phyloP scores from a whole-genome alignment of 2,113 vertebrate genomes.

The Marcusenius ussheri region DNA sequence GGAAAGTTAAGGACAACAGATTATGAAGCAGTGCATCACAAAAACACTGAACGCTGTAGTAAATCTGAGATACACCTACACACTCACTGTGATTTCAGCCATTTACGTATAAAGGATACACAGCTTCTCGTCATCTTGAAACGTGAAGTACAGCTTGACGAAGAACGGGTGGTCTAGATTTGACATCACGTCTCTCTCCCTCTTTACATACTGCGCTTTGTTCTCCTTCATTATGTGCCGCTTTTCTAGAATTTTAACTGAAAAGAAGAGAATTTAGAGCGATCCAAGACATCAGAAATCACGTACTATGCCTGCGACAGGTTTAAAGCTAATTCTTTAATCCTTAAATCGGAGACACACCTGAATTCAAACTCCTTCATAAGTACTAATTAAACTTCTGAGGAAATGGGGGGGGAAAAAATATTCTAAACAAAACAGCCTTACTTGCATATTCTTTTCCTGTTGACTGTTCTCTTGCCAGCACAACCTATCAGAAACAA shows the following conservation, averaged over 20 bases:
- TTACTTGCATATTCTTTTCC: slow-evolving; percentile 97
- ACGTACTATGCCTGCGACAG: not conserved
- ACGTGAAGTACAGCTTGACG: slow-evolving; percentile 97
- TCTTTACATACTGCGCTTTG: slow-evolving; percentile 92
- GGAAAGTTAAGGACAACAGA: slow-evolving; percentile 48
- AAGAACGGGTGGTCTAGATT: slow-evolving; percentile 96
- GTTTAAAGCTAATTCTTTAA: not conserved
- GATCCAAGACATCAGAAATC: not conserved
- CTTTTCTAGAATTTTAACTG: slow-evolving; percentile 98
- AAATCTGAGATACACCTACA: not conserved
- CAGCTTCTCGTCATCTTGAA: slow-evolving; percentile 98
- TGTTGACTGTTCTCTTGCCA: slow-evolving; percentile 85
- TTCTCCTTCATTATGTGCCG: slow-evolving; percentile 98
- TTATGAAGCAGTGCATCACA: not conserved
- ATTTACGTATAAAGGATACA: slow-evolving; percentile 80
- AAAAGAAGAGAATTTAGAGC: slow-evolving; percentile 11
- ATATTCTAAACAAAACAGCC: slow-evolving; percentile 30
- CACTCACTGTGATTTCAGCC: not conserved
- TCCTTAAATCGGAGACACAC: not conserved
- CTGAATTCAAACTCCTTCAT: not conserved
- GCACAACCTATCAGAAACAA: slow-evolving; percentile 72
- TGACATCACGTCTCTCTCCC: slow-evolving; percentile 96
- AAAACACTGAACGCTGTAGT: not conserved
- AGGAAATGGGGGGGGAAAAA: not conserved
- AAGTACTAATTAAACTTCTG: not conserved